Evolutionary conservation across 2,113 vertebrate genomes (phyloP).

Genomic region (Saimiri boliviensis): DNA sequence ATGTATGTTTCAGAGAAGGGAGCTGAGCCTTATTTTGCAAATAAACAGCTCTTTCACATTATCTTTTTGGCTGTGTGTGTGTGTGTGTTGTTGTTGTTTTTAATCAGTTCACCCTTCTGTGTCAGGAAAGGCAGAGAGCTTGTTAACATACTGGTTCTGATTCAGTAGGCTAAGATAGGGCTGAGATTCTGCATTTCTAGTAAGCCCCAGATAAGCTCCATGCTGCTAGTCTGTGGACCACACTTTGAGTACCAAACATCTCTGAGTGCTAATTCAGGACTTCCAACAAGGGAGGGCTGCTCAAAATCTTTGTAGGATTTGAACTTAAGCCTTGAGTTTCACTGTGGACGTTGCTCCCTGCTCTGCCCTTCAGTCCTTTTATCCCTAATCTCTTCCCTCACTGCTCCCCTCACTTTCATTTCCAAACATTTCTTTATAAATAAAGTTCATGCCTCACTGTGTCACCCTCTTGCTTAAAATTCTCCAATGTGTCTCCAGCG

Average conservation of each 20-base stretch:
- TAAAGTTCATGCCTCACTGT: neutral
- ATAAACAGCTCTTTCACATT: neutral
- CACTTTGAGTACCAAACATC: neutral
- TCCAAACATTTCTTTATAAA: neutral
- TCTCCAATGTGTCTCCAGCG: neutral
- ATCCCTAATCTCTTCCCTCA: neutral
- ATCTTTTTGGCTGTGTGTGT: neutral
- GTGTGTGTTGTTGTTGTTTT: neutral
- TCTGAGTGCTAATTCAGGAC: neutral
- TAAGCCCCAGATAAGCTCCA: neutral
- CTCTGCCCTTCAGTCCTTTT: neutral
- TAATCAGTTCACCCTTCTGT: neutral
- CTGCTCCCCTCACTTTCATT: neutral
- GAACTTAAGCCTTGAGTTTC: neutral
- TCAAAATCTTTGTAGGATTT: neutral
- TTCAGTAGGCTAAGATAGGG: neutral
- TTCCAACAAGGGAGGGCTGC: neutral
- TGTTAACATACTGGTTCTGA: neutral
- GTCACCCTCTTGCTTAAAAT: neutral
- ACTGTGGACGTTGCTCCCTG: neutral
- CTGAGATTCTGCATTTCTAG: neutral
- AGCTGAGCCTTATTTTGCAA: neutral
- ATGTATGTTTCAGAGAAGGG: neutral
- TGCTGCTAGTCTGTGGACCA: neutral
- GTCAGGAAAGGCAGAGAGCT: neutral